Evolutionary conservation across 2,888 invertebrate species (phyloP).

Genomic region (Microplitis manilae): DNA sequence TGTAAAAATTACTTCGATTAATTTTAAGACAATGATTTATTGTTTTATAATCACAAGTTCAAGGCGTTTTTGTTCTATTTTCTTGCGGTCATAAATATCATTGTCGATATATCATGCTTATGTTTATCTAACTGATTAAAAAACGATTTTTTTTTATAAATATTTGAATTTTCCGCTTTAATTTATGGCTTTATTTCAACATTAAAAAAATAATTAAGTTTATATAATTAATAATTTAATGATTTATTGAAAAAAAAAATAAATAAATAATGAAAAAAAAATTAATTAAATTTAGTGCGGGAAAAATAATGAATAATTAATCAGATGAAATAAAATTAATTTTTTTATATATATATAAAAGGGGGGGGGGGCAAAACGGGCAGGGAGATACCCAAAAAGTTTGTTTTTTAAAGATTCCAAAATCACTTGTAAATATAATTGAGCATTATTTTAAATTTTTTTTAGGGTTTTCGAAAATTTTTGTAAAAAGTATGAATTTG

Average conservation of each 20-base stretch:
- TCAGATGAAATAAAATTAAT: background rate
- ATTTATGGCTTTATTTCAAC: too few species aligned
- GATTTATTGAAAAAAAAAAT: too few species aligned
- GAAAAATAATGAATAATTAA: background rate
- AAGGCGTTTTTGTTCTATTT: constrained; percentile 14
- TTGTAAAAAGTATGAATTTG: too few species aligned
- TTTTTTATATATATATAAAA: background rate
- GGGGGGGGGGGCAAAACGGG: too few species aligned
- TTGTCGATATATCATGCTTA: constrained; percentile 43
- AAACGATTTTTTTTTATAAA: background rate
- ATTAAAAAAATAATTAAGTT: too few species aligned
- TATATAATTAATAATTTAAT: too few species aligned
- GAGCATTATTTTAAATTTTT: too few species aligned
- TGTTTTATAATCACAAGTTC: constrained; percentile 32
- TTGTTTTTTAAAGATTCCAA: too few species aligned
- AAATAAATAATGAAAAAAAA: too few species aligned
- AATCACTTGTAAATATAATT: too few species aligned
- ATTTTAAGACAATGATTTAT: constrained; percentile 33
- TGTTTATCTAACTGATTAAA: constrained; percentile 37
- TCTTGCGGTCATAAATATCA: constrained; percentile 29
- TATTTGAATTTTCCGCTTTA: background rate
- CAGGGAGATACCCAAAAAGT: too few species aligned
- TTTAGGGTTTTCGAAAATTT: too few species aligned
- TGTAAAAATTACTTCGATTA: constrained; percentile 30
- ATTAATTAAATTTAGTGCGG: background rate